Conservation (phyloP, 2,888 invertebrate species). For the Synergus umbraculus region DNA sequence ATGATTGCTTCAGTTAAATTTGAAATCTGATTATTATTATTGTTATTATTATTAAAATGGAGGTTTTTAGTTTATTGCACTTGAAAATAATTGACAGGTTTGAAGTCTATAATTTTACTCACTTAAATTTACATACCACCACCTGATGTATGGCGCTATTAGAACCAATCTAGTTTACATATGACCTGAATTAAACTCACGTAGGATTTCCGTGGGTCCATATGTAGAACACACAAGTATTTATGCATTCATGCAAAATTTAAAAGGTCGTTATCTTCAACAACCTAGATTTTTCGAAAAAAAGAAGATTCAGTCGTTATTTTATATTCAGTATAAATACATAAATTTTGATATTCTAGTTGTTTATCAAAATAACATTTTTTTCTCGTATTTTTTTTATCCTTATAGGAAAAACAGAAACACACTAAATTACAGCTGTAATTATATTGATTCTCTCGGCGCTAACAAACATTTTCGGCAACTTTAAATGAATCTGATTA, state of each 20-base stretch:
- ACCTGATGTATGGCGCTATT: background rate
- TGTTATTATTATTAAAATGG: background rate
- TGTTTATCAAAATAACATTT: background rate
- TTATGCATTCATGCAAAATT: slow-evolving; percentile 13
- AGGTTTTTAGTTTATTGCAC: background rate
- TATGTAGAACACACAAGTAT: background rate
- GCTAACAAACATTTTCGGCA: slow-evolving; percentile 25
- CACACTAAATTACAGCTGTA: background rate
- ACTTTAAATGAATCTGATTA: slow-evolving; percentile 35
- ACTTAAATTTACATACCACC: slow-evolving; percentile 6
- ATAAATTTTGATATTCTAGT: background rate
- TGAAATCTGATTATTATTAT: too few species aligned
- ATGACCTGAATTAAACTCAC: slow-evolving; percentile 22
- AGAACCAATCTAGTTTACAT: slow-evolving; percentile 9
- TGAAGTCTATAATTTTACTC: background rate
- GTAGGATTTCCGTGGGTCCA: background rate
- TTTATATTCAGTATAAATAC: background rate
- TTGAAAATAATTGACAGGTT: background rate
- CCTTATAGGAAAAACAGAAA: background rate
- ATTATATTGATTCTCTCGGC: slow-evolving; percentile 20
- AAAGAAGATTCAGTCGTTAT: background rate
- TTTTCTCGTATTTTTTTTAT: background rate
- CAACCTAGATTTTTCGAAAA: background rate
- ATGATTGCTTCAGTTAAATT: too few species aligned
- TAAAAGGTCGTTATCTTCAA: background rate